Evolutionary conservation across 2,113 vertebrate genomes (phyloP), one percentile per base, ranked within the genome.

Genomic region (Romanogobio albipinnatus): DNA sequence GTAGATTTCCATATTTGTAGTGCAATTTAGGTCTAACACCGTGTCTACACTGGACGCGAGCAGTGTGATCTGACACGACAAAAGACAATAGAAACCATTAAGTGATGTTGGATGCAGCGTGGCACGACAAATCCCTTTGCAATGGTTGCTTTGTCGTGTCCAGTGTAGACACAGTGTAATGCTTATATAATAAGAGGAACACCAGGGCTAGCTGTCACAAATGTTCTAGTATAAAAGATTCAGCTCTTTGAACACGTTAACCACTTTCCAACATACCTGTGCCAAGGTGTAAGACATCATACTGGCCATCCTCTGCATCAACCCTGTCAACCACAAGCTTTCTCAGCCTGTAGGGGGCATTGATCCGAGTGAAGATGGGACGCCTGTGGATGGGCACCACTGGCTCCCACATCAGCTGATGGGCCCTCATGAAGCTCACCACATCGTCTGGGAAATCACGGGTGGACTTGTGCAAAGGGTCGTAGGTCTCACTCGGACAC

Each of bases 371-470:
- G 43, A 97, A 85, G 58, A 95, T 6, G 0, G 96, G 96, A 77
- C 88, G 90, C 5, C 87, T 86, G n/a, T 94, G 92, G 88, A 95
- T 90, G 0, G 96, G 96, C 53, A 94, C 89, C 51, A 97, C 91
- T 0, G 95, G 92, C 70, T 96, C 95, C 96, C 96, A 97, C 96
- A 97, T 97, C 85, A 97, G 93, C 92, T 96, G 96, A 87, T 97
- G 96, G 81, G 88, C 71, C 79, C 96, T 93, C 94, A 96, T 94
- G 92, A 97, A 97, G 93, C 95, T 95, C 88, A 97, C 95, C 87
- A 96, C 91, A 26, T 97, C 95, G 0, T 97, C 96, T 0, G 96
- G 94, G 43, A 96, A 96, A 88, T 97, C 96, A 76, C 93, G 94
- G 49, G 96, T 97, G 87, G 96, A 96, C 80, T 92, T 95, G 90